phyloP scores from a whole-genome alignment of 2,797 vertebrate genomes.

The Xenentodon cancila region DNA sequence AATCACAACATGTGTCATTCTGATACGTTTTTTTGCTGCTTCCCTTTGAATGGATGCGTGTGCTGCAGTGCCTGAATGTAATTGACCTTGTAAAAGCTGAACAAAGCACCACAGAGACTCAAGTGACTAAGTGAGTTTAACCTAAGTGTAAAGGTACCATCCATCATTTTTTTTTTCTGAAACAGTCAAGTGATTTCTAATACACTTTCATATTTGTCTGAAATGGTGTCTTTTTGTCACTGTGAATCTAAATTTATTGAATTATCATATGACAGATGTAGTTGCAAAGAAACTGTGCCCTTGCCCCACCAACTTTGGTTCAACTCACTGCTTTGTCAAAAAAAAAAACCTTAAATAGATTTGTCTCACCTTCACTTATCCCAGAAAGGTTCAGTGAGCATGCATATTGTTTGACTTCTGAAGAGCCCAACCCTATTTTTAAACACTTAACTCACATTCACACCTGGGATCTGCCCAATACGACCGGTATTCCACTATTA shows the following conservation, averaged over 20 bases:
- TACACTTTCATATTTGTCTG: constrained; percentile 13
- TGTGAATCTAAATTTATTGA: no score
- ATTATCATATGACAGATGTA: background rate
- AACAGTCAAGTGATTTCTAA: constrained; percentile 4
- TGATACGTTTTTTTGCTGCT: constrained; percentile 10
- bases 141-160: background rate
- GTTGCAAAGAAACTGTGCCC: constrained; percentile 26
- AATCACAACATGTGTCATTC: constrained; percentile 53
- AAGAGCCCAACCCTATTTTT: constrained; percentile 33
- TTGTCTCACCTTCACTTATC: constrained; percentile 55
- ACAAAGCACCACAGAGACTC: constrained; percentile 18
- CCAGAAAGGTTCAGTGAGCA: constrained; percentile 39
- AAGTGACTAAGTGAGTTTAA: constrained; percentile 26
- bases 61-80: constrained; percentile 9
- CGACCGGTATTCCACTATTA: constrained; percentile 23
- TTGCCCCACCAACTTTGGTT: constrained; percentile 32
- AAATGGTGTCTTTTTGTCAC: constrained; percentile 13
- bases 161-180: background rate
- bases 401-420: background rate
- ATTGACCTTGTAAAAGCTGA: constrained; percentile 57
- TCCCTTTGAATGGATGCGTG: constrained; percentile 35
- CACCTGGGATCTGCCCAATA: constrained; percentile 51
- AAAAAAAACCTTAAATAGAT: constrained; percentile 58
- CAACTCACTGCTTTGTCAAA: constrained; percentile 28
- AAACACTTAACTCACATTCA: constrained; percentile 51